These are phyloP conservation scores for Lacerta bilineata DNA, from an alignment of 2,797 vertebrate species.

Conservation along the genomic window DNA sequence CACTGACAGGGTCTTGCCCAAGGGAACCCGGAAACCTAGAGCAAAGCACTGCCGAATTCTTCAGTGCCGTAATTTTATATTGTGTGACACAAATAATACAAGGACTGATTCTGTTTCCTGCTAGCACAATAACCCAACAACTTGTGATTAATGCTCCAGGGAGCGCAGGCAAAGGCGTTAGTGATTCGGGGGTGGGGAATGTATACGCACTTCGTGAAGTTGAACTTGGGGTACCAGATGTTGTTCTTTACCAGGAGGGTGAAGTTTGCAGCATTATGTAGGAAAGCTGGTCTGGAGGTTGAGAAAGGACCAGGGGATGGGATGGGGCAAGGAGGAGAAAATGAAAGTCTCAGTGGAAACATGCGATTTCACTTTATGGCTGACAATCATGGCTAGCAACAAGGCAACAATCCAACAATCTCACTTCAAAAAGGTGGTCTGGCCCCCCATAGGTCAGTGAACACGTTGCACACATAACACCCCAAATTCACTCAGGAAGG, in stretches of 20 bases:
- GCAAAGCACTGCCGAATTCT: background rate
- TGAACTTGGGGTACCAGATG: constrained; percentile 91
- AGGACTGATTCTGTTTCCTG: background rate
- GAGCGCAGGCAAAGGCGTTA: too few species aligned
- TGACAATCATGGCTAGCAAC: background rate
- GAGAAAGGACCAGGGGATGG: background rate
- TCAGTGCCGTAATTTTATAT: background rate
- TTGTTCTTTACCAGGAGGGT: constrained; percentile 93
- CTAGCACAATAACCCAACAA: background rate
- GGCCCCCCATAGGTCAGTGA: background rate
- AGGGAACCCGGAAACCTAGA: too few species aligned
- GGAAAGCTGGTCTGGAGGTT: constrained; percentile 81
- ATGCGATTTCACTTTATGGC: background rate
- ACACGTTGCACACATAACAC: background rate
- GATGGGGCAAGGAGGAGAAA: too few species aligned
- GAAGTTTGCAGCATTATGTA: constrained; percentile 89
- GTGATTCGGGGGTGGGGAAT: rapidly evolving
- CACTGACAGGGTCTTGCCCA: too few species aligned
- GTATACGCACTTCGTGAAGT: constrained; percentile 85
- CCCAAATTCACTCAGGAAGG: too few species aligned
- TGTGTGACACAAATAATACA: background rate
- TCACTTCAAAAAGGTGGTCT: background rate
- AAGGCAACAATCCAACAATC: too few species aligned
- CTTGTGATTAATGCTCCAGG: too few species aligned
- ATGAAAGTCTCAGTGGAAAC: background rate